phyloP scores from a whole-genome alignment of 2,797 vertebrate species.

The Champsocephalus esox region DNA sequence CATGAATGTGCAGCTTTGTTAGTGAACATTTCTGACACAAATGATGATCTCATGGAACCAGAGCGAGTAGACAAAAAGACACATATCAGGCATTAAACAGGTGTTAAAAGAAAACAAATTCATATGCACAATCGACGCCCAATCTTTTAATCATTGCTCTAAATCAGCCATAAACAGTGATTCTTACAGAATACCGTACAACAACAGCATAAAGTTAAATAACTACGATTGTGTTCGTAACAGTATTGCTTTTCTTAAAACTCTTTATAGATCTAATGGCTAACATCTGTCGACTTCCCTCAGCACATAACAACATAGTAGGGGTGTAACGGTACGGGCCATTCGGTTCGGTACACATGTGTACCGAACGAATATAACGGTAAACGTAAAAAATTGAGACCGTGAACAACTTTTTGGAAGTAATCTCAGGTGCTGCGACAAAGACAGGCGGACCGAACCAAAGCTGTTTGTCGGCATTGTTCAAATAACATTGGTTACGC shows the following conservation, averaged over 20 bases:
- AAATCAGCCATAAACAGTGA: slow-evolving; percentile 17
- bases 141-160: slow-evolving; percentile 11
- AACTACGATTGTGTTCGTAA: background rate
- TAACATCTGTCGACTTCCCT: background rate
- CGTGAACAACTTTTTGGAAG: too few relatives aligned
- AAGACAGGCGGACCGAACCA: too few relatives aligned
- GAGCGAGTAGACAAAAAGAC: background rate
- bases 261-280: background rate
- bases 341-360: too few relatives aligned
- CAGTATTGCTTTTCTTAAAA: background rate
- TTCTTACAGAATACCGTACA: background rate
- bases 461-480: too few relatives aligned
- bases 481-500: too few relatives aligned
- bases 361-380: too few relatives aligned
- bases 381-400: too few relatives aligned
- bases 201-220: background rate
- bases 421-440: too few relatives aligned
- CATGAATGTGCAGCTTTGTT: background rate
- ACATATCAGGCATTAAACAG: background rate
- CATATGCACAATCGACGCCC: background rate
- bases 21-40: background rate
- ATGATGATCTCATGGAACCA: background rate
- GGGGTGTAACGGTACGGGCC: too few relatives aligned
- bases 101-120: background rate
- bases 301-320: background rate